Percentiles rank a stretch among this genome's conserved stretches.
Conservation (phyloP, 1,140 invertebrate genomes). For the Drosophila punjabiensis region DNA sequence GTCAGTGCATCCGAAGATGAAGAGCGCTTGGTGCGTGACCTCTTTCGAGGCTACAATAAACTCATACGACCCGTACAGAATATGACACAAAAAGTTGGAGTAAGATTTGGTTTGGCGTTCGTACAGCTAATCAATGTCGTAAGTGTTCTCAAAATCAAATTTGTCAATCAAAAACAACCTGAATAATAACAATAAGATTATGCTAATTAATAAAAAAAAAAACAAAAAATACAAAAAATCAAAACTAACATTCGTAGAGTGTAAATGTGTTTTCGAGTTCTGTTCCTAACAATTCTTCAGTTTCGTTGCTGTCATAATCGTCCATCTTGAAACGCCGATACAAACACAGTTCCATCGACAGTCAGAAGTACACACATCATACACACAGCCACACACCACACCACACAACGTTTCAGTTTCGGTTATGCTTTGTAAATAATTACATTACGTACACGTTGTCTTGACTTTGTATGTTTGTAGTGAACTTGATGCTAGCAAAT, state of each 20-base stretch:
- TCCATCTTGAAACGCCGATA: conserved; percentile 37
- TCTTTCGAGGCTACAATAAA: conserved; percentile 99
- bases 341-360: conserved; percentile 29
- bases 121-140: conserved; percentile 99
- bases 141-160: conserved; percentile 87
- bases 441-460: conserved; percentile 74
- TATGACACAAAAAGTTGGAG: conserved; percentile 98
- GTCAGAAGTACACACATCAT: conserved; percentile 7
- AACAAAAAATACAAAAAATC: conserved; percentile 39
- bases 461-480: conserved; percentile 83
- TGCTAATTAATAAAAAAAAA: conserved; percentile 49
- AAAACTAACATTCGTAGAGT: conserved; percentile 76
- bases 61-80: conserved; percentile 99
- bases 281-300: conserved; percentile 75
- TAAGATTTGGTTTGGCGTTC: conserved; percentile 98
- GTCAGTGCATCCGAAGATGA: conserved; percentile 92
- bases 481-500: conserved; percentile 73
- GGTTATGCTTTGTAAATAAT: conserved; percentile 81
- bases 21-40: conserved; percentile 96
- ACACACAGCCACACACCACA: conserved; percentile 5
- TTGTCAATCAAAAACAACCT: conserved; percentile 45
- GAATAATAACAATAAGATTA: conserved; percentile 57
- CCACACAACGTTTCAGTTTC: conserved; percentile 67
- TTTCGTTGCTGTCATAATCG: conserved; percentile 72
- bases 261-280: conserved; percentile 78